These are phyloP conservation scores for Acipenser transmontanus DNA, from an alignment of 2,797 vertebrate species.

Conservation along the genomic window DNA sequence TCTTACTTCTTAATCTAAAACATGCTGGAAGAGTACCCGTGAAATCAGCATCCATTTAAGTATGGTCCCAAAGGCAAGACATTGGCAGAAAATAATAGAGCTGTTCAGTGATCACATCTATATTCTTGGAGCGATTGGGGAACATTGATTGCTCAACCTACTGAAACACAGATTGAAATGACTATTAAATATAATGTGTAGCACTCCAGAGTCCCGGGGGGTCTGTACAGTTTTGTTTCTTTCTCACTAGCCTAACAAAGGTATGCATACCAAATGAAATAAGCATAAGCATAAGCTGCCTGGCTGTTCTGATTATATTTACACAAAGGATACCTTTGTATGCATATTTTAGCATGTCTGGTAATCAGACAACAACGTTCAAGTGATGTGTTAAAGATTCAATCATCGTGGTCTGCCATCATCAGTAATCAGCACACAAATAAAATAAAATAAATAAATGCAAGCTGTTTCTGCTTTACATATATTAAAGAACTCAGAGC, in stretches of 20 bases:
- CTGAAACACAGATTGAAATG: neutral
- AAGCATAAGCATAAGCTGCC: neutral
- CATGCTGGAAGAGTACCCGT: neutral
- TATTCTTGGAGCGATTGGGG: neutral
- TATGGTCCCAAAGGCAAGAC: slow-evolving; percentile 1
- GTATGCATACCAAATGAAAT: neutral
- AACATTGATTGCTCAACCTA: slow-evolving; percentile 2
- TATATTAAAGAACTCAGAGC: too few species aligned
- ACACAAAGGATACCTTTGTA: slow-evolving; percentile 8
- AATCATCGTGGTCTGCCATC: slow-evolving; percentile 44
- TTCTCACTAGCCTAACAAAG: neutral
- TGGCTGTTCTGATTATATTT: slow-evolving; percentile 16
- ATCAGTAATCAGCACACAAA: too few species aligned
- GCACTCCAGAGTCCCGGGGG: neutral
- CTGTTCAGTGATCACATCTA: slow-evolving; percentile 3
- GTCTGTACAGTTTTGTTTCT: neutral
- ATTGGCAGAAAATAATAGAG: slow-evolving; percentile 4
- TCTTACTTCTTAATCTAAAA: slow-evolving; percentile 4
- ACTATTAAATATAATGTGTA: slow-evolving; percentile 6
- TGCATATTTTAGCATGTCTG: slow-evolving; percentile 22
- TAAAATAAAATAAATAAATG: too few species aligned
- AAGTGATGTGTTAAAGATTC: slow-evolving; percentile 57
- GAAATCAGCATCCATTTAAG: slow-evolving; percentile 4
- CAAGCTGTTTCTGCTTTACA: too few species aligned
- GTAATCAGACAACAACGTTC: slow-evolving; percentile 49